Evolutionary conservation across 2,113 vertebrate species (phyloP).

Genomic region (Uria aalge): DNA sequence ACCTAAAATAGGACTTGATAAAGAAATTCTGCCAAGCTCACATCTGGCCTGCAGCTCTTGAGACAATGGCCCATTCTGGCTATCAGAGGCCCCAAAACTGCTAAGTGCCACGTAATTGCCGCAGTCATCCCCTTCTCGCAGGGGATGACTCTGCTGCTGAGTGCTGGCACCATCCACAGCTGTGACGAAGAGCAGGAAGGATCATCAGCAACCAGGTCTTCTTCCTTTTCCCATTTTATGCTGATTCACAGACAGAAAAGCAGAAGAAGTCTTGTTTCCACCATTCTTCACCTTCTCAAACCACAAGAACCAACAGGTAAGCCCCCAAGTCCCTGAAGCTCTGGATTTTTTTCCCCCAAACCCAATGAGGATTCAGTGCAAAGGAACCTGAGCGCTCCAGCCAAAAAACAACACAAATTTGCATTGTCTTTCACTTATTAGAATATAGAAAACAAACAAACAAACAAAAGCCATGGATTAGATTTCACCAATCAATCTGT

Average conservation of each 20-base stretch:
- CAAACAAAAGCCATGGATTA: neutral
- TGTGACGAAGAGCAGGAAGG: neutral
- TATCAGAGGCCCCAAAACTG: neutral
- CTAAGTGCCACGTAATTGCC: neutral
- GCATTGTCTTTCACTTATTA: neutral
- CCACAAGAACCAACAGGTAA: neutral
- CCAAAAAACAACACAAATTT: neutral
- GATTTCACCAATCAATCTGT: neutral
- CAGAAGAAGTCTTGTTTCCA: neutral
- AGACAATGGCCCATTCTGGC: neutral
- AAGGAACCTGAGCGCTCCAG: neutral
- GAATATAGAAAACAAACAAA: constrained; percentile 28
- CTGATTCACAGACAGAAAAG: neutral
- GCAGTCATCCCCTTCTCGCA: neutral
- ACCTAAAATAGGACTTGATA: neutral
- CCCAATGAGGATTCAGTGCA: neutral
- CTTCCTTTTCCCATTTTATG: neutral
- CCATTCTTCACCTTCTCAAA: neutral
- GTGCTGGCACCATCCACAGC: neutral
- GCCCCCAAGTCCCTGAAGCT: neutral
- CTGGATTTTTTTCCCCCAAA: neutral
- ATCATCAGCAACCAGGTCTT: neutral
- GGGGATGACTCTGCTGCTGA: fast-evolving
- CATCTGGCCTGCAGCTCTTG: neutral
- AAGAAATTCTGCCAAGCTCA: neutral